Evolutionary conservation across 2,113 vertebrate species (phyloP).

Genomic region (Albula glossodonta): DNA sequence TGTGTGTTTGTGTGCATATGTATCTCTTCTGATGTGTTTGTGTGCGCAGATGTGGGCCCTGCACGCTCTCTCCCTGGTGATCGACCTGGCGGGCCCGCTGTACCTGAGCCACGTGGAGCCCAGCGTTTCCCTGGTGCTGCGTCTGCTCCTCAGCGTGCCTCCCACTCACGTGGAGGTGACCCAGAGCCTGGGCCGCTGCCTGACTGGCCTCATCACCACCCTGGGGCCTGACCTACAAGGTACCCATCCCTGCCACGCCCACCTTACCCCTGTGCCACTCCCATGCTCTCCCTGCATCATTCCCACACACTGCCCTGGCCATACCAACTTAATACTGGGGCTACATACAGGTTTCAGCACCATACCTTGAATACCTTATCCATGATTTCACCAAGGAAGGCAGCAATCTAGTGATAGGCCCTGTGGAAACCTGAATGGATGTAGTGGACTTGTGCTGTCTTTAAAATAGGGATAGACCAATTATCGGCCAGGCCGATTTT

Average conservation of each 20-base stretch:
- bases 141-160: conserved; percentile 79
- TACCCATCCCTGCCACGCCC: conserved; percentile 63
- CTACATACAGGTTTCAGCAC: too few relatives aligned
- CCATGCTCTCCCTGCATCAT: conserved; percentile 68
- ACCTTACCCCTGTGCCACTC: conserved; percentile 59
- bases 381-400: too few relatives aligned
- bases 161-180: conserved; percentile 84
- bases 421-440: too few relatives aligned
- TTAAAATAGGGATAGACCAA: too few relatives aligned
- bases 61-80: conserved; percentile 81
- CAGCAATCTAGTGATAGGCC: too few relatives aligned
- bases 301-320: neutral
- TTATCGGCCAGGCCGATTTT: too few relatives aligned
- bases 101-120: conserved; percentile 79
- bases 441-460: too few relatives aligned
- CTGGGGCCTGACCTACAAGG: conserved; percentile 82
- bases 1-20: neutral
- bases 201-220: conserved; percentile 73
- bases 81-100: conserved; percentile 82
- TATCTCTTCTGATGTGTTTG: neutral
- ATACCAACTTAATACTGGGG: too few relatives aligned
- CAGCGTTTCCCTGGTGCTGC: conserved; percentile 80
- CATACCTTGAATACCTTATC: too few relatives aligned
- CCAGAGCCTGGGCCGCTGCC: conserved; percentile 79
- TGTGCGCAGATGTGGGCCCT: conserved; percentile 78